Evolutionary conservation across 2,797 vertebrate genomes (phyloP).

Genomic region (Platyrinchus mystaceus): DNA sequence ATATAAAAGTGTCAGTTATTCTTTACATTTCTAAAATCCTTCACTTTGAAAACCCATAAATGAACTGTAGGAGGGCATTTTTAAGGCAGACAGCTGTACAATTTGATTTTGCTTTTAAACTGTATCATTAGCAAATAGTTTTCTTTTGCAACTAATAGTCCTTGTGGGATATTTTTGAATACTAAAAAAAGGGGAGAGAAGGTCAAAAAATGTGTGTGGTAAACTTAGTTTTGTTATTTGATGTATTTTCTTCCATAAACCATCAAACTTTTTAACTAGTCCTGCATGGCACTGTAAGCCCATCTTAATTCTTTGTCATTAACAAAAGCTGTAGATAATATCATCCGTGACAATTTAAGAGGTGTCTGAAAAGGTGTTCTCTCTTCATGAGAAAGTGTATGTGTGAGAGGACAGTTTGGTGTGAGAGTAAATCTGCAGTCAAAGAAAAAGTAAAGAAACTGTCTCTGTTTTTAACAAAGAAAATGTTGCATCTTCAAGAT

Average conservation of each 20-base stretch:
- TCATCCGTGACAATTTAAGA: neutral
- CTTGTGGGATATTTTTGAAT: neutral
- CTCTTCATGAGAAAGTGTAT: neutral
- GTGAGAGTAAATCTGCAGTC: neutral
- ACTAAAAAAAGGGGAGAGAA: neutral
- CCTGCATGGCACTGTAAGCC: neutral
- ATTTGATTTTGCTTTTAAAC: conserved; percentile 53
- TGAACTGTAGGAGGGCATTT: conserved; percentile 33
- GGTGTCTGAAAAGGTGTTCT: neutral
- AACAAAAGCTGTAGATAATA: neutral
- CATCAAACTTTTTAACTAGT: neutral
- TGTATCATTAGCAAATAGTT: conserved; percentile 51
- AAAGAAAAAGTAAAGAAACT: neutral
- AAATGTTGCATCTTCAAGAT: neutral
- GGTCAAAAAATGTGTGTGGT: neutral
- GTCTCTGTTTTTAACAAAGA: neutral
- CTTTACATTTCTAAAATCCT: conserved; percentile 53
- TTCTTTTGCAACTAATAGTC: conserved; percentile 40
- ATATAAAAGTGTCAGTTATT: conserved; percentile 61
- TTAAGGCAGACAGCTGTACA: conserved; percentile 12
- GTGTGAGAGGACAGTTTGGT: neutral
- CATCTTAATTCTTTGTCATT: neutral
- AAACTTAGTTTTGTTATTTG: neutral
- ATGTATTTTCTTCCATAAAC: neutral
- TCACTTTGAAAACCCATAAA: conserved; percentile 55